Conservation (phyloP, 2,888 invertebrate species). For the Mythimna impura region DNA sequence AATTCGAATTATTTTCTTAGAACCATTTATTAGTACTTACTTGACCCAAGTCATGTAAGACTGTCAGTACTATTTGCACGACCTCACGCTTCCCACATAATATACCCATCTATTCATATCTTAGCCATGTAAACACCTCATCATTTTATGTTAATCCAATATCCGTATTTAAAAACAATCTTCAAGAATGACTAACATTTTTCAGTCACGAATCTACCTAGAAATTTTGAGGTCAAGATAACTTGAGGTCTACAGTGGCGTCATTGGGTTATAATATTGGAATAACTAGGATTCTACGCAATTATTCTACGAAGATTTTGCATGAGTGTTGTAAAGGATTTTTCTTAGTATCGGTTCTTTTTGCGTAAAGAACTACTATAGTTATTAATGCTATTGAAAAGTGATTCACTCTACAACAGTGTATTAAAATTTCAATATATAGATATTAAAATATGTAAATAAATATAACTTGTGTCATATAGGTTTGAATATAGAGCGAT, state of each 20-base stretch:
- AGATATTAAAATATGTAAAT: not conserved
- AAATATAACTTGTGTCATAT: not conserved
- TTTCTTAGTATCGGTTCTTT: conserved; percentile 6
- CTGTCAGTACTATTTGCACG: conserved; percentile 39
- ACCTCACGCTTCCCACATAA: conserved; percentile 37
- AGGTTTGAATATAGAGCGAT: not conserved
- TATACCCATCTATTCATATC: conserved; percentile 13
- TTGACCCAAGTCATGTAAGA: conserved; percentile 39
- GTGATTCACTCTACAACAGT: not conserved
- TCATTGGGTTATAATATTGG: conserved; percentile 41
- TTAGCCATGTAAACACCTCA: conserved; percentile 34
- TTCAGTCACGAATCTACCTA: conserved; percentile 64
- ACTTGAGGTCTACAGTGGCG: conserved; percentile 49
- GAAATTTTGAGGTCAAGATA: conserved; percentile 64
- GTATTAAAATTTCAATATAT: not conserved
- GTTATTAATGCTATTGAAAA: not conserved
- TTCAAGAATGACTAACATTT: conserved; percentile 60
- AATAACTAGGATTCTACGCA: conserved; percentile 41
- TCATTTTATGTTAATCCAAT: conserved; percentile 55
- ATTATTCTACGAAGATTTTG: conserved; percentile 2
- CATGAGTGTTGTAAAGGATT: not conserved
- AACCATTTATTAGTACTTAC: conserved; percentile 24
- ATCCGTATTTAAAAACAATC: conserved; percentile 62
- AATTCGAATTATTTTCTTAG: not conserved
- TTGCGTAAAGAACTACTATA: not conserved